These are phyloP conservation scores for Trachelus troglodyta DNA, from an alignment of 2,888 invertebrate species.

Conservation along the genomic window DNA sequence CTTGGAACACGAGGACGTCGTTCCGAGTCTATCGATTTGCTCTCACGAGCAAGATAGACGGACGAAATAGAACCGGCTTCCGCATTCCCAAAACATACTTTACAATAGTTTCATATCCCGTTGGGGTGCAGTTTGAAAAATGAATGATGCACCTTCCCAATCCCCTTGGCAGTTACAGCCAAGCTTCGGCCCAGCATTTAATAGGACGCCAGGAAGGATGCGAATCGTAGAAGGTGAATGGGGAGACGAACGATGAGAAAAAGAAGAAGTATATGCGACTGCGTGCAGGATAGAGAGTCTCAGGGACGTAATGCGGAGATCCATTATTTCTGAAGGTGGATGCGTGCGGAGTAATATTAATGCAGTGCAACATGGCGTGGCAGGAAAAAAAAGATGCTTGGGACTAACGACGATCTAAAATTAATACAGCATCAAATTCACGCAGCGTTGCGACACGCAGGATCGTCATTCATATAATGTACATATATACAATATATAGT, in stretches of 20 bases:
- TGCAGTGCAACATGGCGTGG: not conserved
- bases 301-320: not conserved
- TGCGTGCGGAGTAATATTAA: slow-evolving; percentile 4
- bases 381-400: not conserved
- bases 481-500: not conserved
- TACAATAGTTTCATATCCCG: not conserved
- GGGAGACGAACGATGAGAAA: not conserved
- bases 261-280: not conserved
- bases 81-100: slow-evolving; percentile 39
- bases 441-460: not conserved
- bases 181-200: not conserved
- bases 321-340: slow-evolving; percentile 2
- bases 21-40: slow-evolving; percentile 56
- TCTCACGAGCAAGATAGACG: slow-evolving; percentile 48
- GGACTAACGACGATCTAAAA: not conserved
- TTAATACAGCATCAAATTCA: slow-evolving; percentile 9
- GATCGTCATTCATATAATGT: not conserved
- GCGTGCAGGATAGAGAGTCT: not conserved
- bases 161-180: not conserved
- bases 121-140: not conserved
- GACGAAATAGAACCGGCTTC: slow-evolving; percentile 53
- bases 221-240: not conserved
- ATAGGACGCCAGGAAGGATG: not conserved
- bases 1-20: slow-evolving; percentile 23
- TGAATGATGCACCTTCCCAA: not conserved